Evolutionary conservation across 2,113 vertebrate genomes (phyloP), one percentile per base, ranked within the genome.

Genomic region (Micromys minutus): DNA sequence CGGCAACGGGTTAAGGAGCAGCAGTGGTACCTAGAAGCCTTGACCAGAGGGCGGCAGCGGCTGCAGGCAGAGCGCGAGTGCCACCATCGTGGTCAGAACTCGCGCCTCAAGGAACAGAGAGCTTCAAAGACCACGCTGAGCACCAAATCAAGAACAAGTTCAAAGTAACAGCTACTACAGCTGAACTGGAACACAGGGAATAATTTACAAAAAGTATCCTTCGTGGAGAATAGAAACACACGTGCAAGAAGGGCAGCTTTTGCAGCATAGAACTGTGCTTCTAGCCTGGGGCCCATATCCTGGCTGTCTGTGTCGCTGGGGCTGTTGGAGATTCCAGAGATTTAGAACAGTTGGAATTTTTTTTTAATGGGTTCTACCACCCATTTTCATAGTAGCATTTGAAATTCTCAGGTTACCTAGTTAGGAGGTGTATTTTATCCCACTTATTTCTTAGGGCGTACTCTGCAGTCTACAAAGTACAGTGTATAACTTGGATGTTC

Each of bases 1-100:
- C 84, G 4, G 69, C 83, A 39, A 45, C 96, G 80, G 36, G 57
- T 98, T 50, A 89, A 91, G 83, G 93, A 65, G 69, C 95, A 98
- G 81, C 96, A 92, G 72, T 89, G 87, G 87, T 76, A 89, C 47
- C 19, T 75, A 17, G 55, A 89, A 47, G 87, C 71, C 55, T 61
- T 89, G 29, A 36, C 8, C 39, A 45, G 87, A 61, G 87, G 71
- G 55, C 42, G 55, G 47, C 63, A 75, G 17, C 50, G 42, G 50
- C 45, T 94, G 19, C 90, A 90, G 19, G 22, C 39, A 45, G 80
- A 17, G 17, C 63, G 9, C 3, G 55, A 76, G 29, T 69, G 69
- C 9, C 50, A 8, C 2, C 50, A 8, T 4, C 4, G 1, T 15
- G 26, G 10, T 61, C 26, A 15, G 15, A 47, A n/a, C 10, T n/a